These are phyloP conservation scores for Pachycephus smyrnensis DNA, from an alignment of 2,888 invertebrate genomes.

Conservation along the genomic window DNA sequence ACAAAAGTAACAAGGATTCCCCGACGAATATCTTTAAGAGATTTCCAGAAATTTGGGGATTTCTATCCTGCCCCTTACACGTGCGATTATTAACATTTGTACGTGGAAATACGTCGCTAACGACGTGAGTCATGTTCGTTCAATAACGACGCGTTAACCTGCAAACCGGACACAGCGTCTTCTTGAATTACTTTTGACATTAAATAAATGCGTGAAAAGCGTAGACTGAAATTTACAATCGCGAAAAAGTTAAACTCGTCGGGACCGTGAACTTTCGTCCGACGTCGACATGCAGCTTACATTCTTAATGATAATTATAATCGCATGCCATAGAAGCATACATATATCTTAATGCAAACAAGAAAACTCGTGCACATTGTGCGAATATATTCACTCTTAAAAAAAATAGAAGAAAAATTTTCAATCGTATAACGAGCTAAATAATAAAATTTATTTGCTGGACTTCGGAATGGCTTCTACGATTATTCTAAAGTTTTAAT, in stretches of 20 bases:
- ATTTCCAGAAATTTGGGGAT: background rate
- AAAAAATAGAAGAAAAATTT: background rate
- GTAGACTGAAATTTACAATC: background rate
- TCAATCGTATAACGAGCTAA: background rate
- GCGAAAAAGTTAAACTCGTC: background rate
- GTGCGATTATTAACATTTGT: background rate
- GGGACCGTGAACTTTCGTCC: background rate
- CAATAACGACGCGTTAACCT: background rate
- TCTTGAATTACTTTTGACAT: background rate
- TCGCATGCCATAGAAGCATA: background rate
- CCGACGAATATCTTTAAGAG: background rate
- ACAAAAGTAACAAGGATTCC: background rate
- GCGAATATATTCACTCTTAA: background rate
- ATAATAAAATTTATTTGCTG: background rate
- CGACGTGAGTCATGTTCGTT: background rate
- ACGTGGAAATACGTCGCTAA: background rate
- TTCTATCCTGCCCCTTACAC: background rate
- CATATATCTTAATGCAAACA: background rate
- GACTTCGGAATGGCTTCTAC: background rate
- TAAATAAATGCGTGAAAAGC: background rate
- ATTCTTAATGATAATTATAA: background rate
- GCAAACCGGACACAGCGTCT: background rate
- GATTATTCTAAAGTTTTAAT: background rate
- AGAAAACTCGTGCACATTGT: background rate
- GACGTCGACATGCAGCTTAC: background rate